A percentile compares a stretch with the other conserved stretches of the same genome.
Conservation (phyloP, 2,888 invertebrate genomes). For the Hedya salicella region DNA sequence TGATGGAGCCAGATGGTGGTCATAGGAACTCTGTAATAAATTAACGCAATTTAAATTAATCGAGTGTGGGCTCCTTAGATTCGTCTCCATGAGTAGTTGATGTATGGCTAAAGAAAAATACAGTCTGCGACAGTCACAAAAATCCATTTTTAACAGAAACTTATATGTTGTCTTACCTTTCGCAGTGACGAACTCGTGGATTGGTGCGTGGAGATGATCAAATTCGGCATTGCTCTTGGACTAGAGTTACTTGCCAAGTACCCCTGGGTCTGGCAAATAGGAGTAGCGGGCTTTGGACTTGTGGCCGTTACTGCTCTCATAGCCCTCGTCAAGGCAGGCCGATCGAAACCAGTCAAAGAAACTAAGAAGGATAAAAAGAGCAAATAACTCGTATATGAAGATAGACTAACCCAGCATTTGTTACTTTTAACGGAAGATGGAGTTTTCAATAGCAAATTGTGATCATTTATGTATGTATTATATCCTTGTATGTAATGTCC, state of each 20-base stretch:
- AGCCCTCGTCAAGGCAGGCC: conserved; percentile 76
- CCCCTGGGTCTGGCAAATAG: conserved; percentile 82
- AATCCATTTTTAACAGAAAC: too few relatives aligned
- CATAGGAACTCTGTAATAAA: too few relatives aligned
- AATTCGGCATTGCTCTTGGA: conserved; percentile 65
- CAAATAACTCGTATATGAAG: conserved; percentile 59
- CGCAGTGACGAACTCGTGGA: conserved; percentile 80
- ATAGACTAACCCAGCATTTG: conserved; percentile 16
- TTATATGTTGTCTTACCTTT: conserved; percentile 47
- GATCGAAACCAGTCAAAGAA: conserved; percentile 66
- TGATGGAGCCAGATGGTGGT: too few relatives aligned
- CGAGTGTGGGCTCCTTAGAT: too few relatives aligned
- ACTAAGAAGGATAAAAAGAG: conserved; percentile 78
- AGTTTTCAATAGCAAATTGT: conserved; percentile 6
- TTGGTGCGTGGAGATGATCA: conserved; percentile 76
- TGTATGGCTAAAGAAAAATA: too few relatives aligned
- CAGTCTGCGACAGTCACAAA: too few relatives aligned
- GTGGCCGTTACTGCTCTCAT: conserved; percentile 79
- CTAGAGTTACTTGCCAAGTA: conserved; percentile 68
- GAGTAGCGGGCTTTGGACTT: conserved; percentile 76
- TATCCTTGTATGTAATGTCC: neutral
- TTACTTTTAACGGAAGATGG: conserved; percentile 9
- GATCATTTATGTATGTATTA: conserved; percentile 19
- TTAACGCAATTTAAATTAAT: too few relatives aligned
- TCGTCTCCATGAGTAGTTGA: too few relatives aligned